Evolutionary conservation across 2,113 vertebrate species (phyloP), one percentile per base, ranked within the genome.

Genomic region (Sebastes fasciatus): DNA sequence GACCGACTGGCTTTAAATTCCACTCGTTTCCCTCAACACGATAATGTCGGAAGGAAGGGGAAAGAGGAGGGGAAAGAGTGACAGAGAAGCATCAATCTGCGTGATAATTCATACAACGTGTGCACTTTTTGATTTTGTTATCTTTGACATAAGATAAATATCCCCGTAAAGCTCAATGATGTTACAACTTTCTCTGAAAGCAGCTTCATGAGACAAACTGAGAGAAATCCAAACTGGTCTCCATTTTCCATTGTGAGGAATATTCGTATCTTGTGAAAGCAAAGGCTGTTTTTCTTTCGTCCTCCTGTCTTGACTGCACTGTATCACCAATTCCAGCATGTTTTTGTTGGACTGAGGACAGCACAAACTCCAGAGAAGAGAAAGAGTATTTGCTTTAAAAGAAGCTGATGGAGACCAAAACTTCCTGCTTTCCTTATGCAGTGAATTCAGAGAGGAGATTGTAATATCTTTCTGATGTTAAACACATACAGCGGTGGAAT

Each of bases 261-360:
- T 75, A 80, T 67, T 81, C 48, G 90, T 90, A 91, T 91, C 91
- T 87, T 84, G 13, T 46, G 64, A 89, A 89, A 91, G 77, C 82
- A 82, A 75, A 26, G 17, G 23, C 55, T 86, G 67, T 65, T 94
- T 90, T 90, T 34, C 79, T 86, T 61, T 88, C 68, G 40, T 86
- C 74, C 62, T 86, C 71, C 62, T 84, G 67, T 85, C 63, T 73
- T 19, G 34, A 34, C 70, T 82, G 46, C 71, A 40, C 79, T 87
- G 78, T 61, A 82, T 89, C 83, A 77, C 46, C 83, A 86, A 34
- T 57, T 72, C 77, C 77, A 79, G 81, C 6, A 17, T 93, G 89
- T 93, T 93, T 85, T 87, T 79, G 54, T 91, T 93, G 92, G 92
- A 90, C 46, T 48, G 23, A 54, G 46, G 80, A 88, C 81, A 76